These are phyloP conservation scores for Anoplopoma fimbria DNA, from an alignment of 2,113 vertebrate genomes.

Conservation along the genomic window DNA sequence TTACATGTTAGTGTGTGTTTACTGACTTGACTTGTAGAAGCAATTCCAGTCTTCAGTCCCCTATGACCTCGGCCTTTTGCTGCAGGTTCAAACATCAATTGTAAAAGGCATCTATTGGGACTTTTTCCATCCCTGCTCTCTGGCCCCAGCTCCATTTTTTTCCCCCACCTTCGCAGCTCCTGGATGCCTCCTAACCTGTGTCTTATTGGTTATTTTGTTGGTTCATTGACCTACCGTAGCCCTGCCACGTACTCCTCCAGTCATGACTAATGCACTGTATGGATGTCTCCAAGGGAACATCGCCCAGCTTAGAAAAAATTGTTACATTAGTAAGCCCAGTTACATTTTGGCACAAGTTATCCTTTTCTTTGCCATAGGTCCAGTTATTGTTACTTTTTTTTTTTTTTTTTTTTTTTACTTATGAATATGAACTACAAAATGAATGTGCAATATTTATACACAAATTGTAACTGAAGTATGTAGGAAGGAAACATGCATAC, in stretches of 20 bases:
- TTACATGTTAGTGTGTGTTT: slow-evolving; percentile 47
- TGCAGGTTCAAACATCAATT: slow-evolving; percentile 19
- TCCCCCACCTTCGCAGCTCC: background rate
- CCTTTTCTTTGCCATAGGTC: slow-evolving; percentile 42
- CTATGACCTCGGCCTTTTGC: slow-evolving; percentile 26
- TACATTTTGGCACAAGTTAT: slow-evolving; percentile 37
- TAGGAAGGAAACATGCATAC: slow-evolving; percentile 35
- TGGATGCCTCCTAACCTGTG: background rate
- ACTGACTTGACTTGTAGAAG: slow-evolving; percentile 38
- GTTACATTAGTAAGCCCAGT: slow-evolving; percentile 21
- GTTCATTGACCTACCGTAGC: slow-evolving; percentile 13
- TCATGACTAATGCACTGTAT: slow-evolving; percentile 34
- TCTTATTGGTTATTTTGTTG: slow-evolving; percentile 7
- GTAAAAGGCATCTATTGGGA: slow-evolving; percentile 5
- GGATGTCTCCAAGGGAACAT: slow-evolving; percentile 63
- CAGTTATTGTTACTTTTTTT: slow-evolving; percentile 54
- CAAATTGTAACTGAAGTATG: slow-evolving; percentile 49
- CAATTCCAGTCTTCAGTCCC: background rate
- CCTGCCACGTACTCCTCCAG: slow-evolving; percentile 34
- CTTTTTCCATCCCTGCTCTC: slow-evolving; percentile 9
- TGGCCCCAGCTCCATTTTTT: background rate
- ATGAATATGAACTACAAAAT: slow-evolving; percentile 67
- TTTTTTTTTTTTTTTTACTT: slow-evolving; percentile 43
- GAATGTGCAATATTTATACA: slow-evolving; percentile 82
- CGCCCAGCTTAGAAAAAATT: slow-evolving; percentile 18